Evolutionary conservation across 2,113 vertebrate genomes (phyloP).

Genomic region (Eublepharis macularius): DNA sequence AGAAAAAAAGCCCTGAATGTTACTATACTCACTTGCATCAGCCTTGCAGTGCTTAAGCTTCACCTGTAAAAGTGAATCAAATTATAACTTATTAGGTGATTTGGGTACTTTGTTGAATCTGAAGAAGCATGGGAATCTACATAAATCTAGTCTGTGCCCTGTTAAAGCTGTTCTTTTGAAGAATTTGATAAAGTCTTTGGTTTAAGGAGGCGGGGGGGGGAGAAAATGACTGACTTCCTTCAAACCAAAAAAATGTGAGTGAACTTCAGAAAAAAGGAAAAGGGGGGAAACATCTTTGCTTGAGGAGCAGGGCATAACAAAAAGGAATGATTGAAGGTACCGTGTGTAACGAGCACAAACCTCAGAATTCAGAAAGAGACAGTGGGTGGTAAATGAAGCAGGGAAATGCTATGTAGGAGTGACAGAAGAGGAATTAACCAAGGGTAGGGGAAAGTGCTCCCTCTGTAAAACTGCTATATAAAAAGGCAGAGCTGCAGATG

Average conservation of each 20-base stretch:
- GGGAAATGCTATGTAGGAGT: neutral
- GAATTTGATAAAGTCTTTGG: conserved; percentile 10
- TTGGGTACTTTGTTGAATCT: neutral
- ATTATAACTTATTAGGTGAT: neutral
- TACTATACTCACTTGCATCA: neutral
- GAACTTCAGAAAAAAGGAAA: conserved; percentile 15
- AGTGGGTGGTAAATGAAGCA: neutral
- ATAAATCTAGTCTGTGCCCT: neutral
- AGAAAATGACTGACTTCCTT: neutral
- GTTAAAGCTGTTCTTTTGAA: conserved; percentile 15
- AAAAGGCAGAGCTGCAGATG: neutral
- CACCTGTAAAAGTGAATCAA: neutral
- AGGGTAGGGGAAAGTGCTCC: neutral
- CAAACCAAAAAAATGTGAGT: conserved; percentile 3
- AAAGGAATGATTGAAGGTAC: conserved; percentile 13
- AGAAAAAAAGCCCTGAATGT: too few relatives aligned
- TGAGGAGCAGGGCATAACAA: neutral
- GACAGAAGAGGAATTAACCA: neutral
- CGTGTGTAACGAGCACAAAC: neutral
- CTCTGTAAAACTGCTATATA: neutral
- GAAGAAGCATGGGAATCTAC: neutral
- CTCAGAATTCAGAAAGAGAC: neutral
- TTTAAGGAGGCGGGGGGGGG: neutral
- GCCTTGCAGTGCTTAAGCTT: neutral
- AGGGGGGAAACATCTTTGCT: neutral